Percentiles rank a stretch among this genome's conserved stretches.
Conservation (phyloP, 2,888 invertebrate genomes). For the Sclerodermus sp. region DNA sequence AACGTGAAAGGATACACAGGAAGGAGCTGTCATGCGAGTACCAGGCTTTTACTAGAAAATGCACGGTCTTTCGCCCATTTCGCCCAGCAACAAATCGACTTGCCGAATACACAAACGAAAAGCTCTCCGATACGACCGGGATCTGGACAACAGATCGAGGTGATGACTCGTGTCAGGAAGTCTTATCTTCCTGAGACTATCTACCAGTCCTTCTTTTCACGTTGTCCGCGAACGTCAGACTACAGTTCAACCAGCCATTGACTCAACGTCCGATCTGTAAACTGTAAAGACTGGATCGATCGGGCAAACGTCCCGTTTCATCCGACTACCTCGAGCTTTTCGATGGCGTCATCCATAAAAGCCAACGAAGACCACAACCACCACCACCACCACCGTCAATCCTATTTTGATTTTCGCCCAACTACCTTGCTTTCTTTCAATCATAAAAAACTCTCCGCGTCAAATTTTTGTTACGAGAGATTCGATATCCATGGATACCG, state of each 20-base stretch:
- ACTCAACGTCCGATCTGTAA: constrained; percentile 20
- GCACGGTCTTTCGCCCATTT: constrained; percentile 12
- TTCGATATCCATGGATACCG: constrained; percentile 39
- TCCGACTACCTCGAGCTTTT: constrained; percentile 12
- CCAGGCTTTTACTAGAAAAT: constrained; percentile 37
- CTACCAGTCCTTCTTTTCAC: constrained; percentile 46
- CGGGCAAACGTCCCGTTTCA: constrained; percentile 16
- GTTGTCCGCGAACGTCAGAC: constrained; percentile 28
- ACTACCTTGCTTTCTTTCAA: background rate
- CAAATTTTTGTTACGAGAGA: too few species aligned
- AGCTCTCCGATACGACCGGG: too few species aligned
- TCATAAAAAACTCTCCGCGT: too few species aligned
- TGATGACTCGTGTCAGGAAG: constrained; percentile 43
- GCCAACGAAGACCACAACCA: background rate
- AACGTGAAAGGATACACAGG: constrained; percentile 27
- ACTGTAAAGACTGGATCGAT: constrained; percentile 26
- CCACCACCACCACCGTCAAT: too few species aligned
- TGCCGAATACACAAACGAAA: constrained; percentile 44
- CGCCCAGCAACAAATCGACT: too few species aligned
- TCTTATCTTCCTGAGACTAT: constrained; percentile 44
- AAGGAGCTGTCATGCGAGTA: constrained; percentile 32
- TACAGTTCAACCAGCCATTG: constrained; percentile 18
- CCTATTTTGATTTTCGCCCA: too few species aligned
- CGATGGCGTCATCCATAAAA: background rate
- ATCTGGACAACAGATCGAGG: constrained; percentile 26